These are phyloP conservation scores for Netelia virgata DNA, from an alignment of 2,888 invertebrate genomes.

Conservation along the genomic window DNA sequence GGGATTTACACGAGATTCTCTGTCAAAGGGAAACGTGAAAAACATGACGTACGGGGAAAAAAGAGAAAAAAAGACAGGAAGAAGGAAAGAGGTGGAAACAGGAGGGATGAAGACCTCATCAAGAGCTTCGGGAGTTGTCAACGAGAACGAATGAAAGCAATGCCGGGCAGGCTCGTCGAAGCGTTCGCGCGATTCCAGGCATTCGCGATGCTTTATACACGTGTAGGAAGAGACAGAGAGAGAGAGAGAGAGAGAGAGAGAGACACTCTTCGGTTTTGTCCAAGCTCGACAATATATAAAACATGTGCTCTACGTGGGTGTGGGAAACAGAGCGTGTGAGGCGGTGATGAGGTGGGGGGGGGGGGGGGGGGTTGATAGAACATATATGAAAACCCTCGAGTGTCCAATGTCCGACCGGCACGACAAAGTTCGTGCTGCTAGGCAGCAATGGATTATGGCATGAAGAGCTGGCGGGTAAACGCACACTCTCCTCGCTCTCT, in stretches of 20 bases:
- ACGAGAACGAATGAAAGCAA: background rate
- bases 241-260: background rate
- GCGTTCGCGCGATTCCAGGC: slow-evolving; percentile 14
- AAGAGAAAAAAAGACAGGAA: no score
- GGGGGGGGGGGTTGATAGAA: background rate
- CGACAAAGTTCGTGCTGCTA: slow-evolving; percentile 50
- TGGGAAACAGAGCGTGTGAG: background rate
- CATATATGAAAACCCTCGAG: slow-evolving; percentile 37
- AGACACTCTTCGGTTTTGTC: slow-evolving; percentile 5
- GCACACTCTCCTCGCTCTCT: background rate
- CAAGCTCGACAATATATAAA: background rate
- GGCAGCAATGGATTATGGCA: slow-evolving; percentile 52
- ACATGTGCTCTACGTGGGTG: slow-evolving; percentile 5
- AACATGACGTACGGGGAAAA: background rate
- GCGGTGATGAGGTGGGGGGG: background rate
- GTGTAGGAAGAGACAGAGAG: background rate
- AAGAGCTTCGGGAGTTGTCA: background rate
- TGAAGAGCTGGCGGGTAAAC: slow-evolving; percentile 35
- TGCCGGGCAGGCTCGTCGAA: background rate
- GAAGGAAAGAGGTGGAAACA: background rate
- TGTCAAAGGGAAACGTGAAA: slow-evolving; percentile 7
- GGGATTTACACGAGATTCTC: background rate
- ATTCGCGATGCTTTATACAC: slow-evolving; percentile 12
- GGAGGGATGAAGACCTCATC: slow-evolving; percentile 3
- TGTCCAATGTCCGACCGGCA: slow-evolving; percentile 46